phyloP scores from a whole-genome alignment of 2,113 vertebrate species.

The Isichthys henryi region DNA sequence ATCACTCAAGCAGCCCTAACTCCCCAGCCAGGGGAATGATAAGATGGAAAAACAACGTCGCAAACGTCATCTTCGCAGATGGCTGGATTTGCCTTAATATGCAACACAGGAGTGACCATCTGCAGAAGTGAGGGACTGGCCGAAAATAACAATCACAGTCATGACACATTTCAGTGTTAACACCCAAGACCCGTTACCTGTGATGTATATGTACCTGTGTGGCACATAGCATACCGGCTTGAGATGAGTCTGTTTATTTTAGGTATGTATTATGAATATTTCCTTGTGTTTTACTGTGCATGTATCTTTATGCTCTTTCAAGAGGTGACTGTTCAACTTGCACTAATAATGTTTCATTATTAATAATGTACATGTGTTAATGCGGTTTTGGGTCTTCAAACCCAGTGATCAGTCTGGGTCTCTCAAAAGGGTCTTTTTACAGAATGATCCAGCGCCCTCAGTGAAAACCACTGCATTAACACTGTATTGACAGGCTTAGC shows the following conservation, averaged over 20 bases:
- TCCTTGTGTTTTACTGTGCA: not conserved
- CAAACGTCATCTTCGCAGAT: not conserved
- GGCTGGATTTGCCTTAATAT: not conserved
- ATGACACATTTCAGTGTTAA: not conserved
- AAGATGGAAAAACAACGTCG: not conserved
- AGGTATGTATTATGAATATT: not conserved
- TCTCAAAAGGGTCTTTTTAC: constrained; percentile 31
- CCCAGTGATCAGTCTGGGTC: not conserved
- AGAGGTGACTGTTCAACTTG: not conserved
- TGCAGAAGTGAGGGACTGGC: not conserved
- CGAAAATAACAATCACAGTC: not conserved
- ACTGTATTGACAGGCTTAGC: constrained; percentile 45
- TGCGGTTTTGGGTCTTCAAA: not conserved
- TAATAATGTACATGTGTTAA: not conserved
- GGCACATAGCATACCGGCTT: not conserved
- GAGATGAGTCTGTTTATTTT: not conserved
- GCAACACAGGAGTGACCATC: not conserved
- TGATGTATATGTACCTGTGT: not conserved
- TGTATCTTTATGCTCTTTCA: not conserved
- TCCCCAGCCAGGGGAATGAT: not conserved
- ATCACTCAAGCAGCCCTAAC: not conserved
- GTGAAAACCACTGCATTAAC: constrained; percentile 57
- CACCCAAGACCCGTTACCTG: not conserved
- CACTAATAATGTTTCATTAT: not conserved
- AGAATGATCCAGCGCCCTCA: constrained; percentile 51